These are phyloP conservation scores for Leptoclinus maculatus DNA, from an alignment of 2,797 vertebrate genomes.

Conservation along the genomic window DNA sequence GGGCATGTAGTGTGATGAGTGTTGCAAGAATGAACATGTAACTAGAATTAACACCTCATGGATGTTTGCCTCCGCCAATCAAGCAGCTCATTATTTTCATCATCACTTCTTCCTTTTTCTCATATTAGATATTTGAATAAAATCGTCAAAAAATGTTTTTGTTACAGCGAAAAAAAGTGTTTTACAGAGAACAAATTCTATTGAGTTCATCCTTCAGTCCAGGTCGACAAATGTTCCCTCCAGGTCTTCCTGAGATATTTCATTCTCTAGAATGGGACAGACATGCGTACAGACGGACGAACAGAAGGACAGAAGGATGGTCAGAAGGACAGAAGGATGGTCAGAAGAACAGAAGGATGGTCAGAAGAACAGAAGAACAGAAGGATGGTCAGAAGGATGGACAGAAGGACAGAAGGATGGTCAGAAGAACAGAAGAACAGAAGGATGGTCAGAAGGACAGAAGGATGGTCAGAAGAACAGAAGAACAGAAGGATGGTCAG, in stretches of 20 bases:
- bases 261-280: not conserved
- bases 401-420: no score
- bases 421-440: no score
- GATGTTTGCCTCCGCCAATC: not conserved
- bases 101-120: not conserved
- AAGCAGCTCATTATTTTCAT: not conserved
- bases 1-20: constrained; percentile 45
- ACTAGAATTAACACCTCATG: not conserved
- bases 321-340: no score
- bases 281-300: no score
- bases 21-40: not conserved
- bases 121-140: not conserved
- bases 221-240: not conserved
- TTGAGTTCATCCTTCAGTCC: not conserved
- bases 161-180: not conserved
- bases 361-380: no score
- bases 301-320: no score
- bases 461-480: no score
- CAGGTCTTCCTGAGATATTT: not conserved
- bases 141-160: no score
- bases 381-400: no score
- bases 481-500: no score
- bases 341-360: no score
- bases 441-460: no score
- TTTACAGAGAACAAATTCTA: not conserved